phyloP scores from a whole-genome alignment of 2,888 invertebrate genomes.

The Oligia latruncula region DNA sequence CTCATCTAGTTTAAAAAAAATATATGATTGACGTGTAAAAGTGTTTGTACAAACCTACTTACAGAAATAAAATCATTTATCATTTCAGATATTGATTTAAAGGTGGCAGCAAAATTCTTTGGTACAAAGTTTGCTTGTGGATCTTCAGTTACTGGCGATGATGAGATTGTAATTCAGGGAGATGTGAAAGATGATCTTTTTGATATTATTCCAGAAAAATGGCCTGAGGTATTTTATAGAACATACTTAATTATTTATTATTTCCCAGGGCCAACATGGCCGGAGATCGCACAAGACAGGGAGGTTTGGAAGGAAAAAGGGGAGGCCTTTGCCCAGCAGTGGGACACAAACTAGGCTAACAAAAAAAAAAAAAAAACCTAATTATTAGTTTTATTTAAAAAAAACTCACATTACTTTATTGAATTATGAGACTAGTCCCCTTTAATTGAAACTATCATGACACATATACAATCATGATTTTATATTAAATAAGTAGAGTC shows the following conservation, averaged over 20 bases:
- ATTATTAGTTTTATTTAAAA: neutral
- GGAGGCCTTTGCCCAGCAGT: too few relatives aligned
- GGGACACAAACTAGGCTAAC: too few relatives aligned
- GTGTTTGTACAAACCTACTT: too few relatives aligned
- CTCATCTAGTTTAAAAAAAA: too few relatives aligned
- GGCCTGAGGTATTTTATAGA: constrained; percentile 94
- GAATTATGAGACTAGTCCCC: neutral
- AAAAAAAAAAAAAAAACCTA: too few relatives aligned
- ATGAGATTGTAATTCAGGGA: constrained; percentile 99
- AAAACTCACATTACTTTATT: neutral
- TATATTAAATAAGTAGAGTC: neutral
- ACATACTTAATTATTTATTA: neutral
- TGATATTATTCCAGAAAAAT: constrained; percentile 99
- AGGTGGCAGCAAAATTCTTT: constrained; percentile 99
- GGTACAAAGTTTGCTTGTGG: constrained; percentile 99
- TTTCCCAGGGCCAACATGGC: too few relatives aligned
- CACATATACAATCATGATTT: neutral
- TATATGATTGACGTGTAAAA: too few relatives aligned
- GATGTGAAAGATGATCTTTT: constrained; percentile 99
- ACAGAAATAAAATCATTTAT: too few relatives aligned
- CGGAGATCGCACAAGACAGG: too few relatives aligned
- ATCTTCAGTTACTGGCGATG: constrained; percentile 99
- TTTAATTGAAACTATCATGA: neutral
- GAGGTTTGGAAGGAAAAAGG: too few relatives aligned
- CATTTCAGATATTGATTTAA: constrained; percentile 97